phyloP scores from a whole-genome alignment of 1,140 invertebrate species.

The Carposina sasakii region DNA sequence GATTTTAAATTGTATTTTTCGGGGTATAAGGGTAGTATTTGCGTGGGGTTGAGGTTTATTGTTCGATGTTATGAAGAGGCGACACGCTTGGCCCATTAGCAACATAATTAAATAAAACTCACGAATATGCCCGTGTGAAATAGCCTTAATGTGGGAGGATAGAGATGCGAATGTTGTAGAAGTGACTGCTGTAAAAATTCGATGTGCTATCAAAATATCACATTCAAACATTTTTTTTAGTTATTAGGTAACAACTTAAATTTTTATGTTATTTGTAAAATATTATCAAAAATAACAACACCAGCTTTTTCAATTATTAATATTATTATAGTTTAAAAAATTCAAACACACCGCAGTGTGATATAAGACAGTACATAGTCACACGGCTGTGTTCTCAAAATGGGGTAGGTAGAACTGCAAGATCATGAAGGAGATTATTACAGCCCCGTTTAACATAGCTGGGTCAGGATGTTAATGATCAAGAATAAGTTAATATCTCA shows the following conservation, averaged over 20 bases:
- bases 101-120: constrained; percentile 33
- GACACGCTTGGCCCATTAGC: constrained; percentile 36
- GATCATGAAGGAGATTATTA: too few relatives aligned
- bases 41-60: constrained; percentile 1
- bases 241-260: not conserved
- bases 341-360: not conserved
- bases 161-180: constrained; percentile 23
- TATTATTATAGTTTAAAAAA: not conserved
- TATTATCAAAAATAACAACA: not conserved
- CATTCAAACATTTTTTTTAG: not conserved
- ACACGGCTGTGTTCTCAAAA: too few relatives aligned
- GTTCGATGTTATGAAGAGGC: constrained; percentile 1
- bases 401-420: too few relatives aligned
- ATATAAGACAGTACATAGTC: too few relatives aligned
- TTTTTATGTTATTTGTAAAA: not conserved
- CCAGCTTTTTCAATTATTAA: not conserved
- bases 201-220: not conserved
- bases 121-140: constrained; percentile 23
- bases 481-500: too few relatives aligned
- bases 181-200: not conserved
- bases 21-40: constrained; percentile 13
- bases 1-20: not conserved
- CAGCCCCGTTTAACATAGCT: too few relatives aligned
- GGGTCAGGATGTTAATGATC: too few relatives aligned
- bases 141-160: constrained; percentile 19